Evolutionary conservation across 1,140 invertebrate genomes (phyloP), one percentile per base, ranked within the genome.

Genomic region (Magallana angulata): DNA sequence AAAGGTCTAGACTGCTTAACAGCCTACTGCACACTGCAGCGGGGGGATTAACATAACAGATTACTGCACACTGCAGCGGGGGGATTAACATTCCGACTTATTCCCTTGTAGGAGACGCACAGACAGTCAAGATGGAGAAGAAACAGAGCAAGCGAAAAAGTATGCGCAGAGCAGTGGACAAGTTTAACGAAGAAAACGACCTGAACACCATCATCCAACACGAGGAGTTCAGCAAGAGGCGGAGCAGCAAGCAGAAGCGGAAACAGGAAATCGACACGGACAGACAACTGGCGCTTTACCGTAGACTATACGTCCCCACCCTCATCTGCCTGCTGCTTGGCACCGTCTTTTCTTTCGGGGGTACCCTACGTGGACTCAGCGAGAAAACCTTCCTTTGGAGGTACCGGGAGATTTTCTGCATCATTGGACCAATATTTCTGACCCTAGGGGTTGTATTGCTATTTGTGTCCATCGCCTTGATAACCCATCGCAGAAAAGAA

Each of bases 311-410:
- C 16, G 12, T 84, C 18, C 82, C 82, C 6, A 62, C 82, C 1
- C 5, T 62, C 8, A 24, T 48, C 4, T 84, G 82, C 16, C 14
- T 59, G 16, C 1, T 62, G 7, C 7, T n/a, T 59, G 82, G 82
- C 8, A 12, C 16, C 14, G 82, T 84, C 24, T 36, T 84, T 12
- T 58, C 82, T 9, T 18, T 84, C 14, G 57, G 57, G n/a, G 14
- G 57, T 18, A 62, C 18, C 9, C 8, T 84, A 18, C 57, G 58
- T 9, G 58, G 82, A 16, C 24, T 84, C 6, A 59, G 58, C 30
- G 82, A 84, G 58, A 59, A 62, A 59, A 84, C 82, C 24, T 60
- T 84, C n/a, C 30, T 84, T 7, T 84, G 82, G 82, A 84, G 8
- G 16, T 24, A 84, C 12, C 57, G 82, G 11, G 57, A 62, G 12